These are phyloP conservation scores for Oscheius sp. DNA, from an alignment of 2,888 invertebrate species.

Conservation along the genomic window DNA sequence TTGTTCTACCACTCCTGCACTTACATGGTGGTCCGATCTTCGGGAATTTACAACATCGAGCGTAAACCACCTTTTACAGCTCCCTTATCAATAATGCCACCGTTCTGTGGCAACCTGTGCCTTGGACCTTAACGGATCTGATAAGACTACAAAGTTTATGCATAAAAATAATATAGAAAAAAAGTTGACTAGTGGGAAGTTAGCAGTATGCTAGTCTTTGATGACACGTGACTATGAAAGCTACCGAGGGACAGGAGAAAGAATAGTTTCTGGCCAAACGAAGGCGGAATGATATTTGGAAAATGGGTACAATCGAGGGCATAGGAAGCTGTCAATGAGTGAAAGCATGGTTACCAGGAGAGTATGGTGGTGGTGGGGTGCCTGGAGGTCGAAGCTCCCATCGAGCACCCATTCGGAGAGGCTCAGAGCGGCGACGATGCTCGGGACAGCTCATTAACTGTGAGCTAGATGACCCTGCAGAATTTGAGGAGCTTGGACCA, in stretches of 20 bases:
- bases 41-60: too few species aligned
- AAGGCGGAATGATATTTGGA: background rate
- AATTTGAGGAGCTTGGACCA: conserved; percentile 1
- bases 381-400: conserved; percentile 28
- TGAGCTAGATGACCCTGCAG: background rate
- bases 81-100: too few species aligned
- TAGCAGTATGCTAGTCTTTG: background rate
- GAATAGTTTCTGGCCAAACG: background rate
- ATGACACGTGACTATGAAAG: conserved; percentile 8
- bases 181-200: background rate
- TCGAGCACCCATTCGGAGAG: conserved; percentile 32
- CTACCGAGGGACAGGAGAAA: conserved; percentile 1
- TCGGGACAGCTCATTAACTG: conserved; percentile 29
- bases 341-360: conserved; percentile 30
- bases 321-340: background rate
- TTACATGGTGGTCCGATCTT: too few species aligned
- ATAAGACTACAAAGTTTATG: too few species aligned
- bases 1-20: too few species aligned
- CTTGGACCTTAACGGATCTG: too few species aligned
- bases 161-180: background rate
- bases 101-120: too few species aligned
- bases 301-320: background rate
- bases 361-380: conserved; percentile 29
- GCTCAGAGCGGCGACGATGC: conserved; percentile 31
- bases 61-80: too few species aligned